These are phyloP conservation scores for Ridgeia piscesae DNA, from an alignment of 1,140 invertebrate genomes.

Conservation along the genomic window DNA sequence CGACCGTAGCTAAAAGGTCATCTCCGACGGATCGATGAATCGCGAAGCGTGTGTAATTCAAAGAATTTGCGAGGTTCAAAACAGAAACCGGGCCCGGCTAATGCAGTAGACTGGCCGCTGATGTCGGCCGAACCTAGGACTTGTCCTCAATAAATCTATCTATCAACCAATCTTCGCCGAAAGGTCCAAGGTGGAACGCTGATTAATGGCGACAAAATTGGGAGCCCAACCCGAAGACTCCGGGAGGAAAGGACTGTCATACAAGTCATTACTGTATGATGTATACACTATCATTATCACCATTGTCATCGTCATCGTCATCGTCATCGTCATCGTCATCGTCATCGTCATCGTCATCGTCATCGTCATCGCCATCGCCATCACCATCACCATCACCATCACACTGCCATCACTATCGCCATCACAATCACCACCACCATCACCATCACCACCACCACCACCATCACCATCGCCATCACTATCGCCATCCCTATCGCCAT, in stretches of 20 bases:
- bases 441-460: too few relatives aligned
- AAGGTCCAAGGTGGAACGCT: background rate
- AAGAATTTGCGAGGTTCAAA: background rate
- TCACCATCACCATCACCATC: too few relatives aligned
- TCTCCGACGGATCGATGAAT: background rate
- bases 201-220: background rate
- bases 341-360: too few relatives aligned
- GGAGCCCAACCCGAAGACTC: background rate
- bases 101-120: background rate
- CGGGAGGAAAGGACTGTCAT: background rate
- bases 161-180: background rate
- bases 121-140: background rate
- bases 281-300: too few relatives aligned
- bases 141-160: background rate
- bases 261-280: background rate
- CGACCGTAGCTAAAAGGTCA: background rate
- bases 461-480: too few relatives aligned
- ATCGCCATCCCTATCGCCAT: too few relatives aligned
- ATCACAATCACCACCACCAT: too few relatives aligned
- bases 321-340: too few relatives aligned
- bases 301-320: too few relatives aligned
- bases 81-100: background rate
- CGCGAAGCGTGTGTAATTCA: slow-evolving; percentile 3
- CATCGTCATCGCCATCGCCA: too few relatives aligned
- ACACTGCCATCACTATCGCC: too few relatives aligned